A percentile compares a stretch with the other conserved stretches of the same genome.
Conservation (phyloP, 2,797 vertebrate species). For the Pangasius sanitwongsei region DNA sequence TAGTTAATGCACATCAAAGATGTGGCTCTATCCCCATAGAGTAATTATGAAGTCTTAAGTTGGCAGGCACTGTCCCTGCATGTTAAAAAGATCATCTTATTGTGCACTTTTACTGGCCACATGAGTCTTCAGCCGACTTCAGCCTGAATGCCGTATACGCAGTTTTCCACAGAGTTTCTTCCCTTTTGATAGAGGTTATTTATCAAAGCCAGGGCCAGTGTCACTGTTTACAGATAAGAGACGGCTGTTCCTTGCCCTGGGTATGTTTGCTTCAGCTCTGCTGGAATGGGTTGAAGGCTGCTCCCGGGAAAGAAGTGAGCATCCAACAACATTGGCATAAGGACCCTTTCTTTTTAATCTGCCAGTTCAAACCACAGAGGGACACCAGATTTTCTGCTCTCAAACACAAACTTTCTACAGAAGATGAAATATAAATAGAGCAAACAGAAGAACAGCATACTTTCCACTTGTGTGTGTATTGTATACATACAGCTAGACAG, state of each 20-base stretch:
- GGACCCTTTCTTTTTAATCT: conserved; percentile 30
- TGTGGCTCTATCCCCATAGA: conserved; percentile 57
- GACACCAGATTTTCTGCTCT: conserved; percentile 54
- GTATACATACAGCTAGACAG: conserved; percentile 3
- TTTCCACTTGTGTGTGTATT: background rate
- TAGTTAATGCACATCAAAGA: conserved; percentile 67
- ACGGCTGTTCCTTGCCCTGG: conserved; percentile 37
- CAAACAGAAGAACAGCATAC: conserved; percentile 1
- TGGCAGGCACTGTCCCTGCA: conserved; percentile 31
- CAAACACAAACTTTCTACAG: conserved; percentile 30
- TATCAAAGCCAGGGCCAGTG: conserved; percentile 10
- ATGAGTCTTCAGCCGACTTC: conserved; percentile 16
- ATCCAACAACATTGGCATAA: conserved; percentile 30
- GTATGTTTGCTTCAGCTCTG: conserved; percentile 40
- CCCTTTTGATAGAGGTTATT: conserved; percentile 37
- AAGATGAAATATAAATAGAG: conserved; percentile 10
- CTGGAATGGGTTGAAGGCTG: conserved; percentile 58
- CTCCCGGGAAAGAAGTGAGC: conserved; percentile 49
- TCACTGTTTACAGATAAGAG: conserved; percentile 45
- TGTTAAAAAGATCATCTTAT: conserved; percentile 55
- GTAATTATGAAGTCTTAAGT: conserved; percentile 66
- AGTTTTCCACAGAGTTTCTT: conserved; percentile 12
- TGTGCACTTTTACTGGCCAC: conserved; percentile 22
- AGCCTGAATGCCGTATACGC: conserved; percentile 4
- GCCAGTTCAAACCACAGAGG: conserved; percentile 52